Base-by-base conservation (phyloP, 2,888 invertebrate genomes). In the Callimorpha dominula region DNA sequence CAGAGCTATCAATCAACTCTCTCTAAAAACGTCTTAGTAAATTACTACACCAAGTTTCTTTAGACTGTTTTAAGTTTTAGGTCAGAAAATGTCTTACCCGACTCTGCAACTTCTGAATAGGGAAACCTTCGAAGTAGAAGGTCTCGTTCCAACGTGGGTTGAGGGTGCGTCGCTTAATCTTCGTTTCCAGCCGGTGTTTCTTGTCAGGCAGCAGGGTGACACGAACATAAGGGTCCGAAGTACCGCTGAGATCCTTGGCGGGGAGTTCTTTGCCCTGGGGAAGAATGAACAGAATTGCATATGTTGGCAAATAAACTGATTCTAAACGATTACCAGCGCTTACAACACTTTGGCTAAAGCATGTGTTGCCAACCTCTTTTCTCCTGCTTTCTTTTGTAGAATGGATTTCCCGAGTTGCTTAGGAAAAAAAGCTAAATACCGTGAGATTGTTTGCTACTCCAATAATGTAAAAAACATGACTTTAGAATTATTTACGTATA, bases 121-220 rank as follows among this genome's bases (percentile, higher is more conserved):
- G 98, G 89, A 98, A 99, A 76, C 99, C 99, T 95, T 99, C 99
- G 90, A 99, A 99, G 92, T 99, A 99, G 91, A 99, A 98, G 46
- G 99, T 99, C 92, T 99, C 99, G 92, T 99, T 99, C 99, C 99
- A 99, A 83, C 98, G 96, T 0, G 99, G 99, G 94, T 99, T 99
- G 71, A 99, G 95, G 31, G 99, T 99, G 78, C 98, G 96, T 76
- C 99, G 95, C 91, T 99, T 99, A 88, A 99, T 98, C 96, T 99
- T 99, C 50, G 99, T 99, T 95, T 99, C 98, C 85, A 99, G 95
- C 7, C 98, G 97, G 88, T 98, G 98, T 87, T 99, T 99, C 94
- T 99, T 99, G 92, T 99, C 99, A 1, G 99, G 99, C 64, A 99
- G 96, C 40, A 99, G 95, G 11, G 98, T 98, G 4, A 99, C 98